Evolutionary conservation across 2,797 vertebrate species (phyloP).

Genomic region (Enteromius unitaeniatus): DNA sequence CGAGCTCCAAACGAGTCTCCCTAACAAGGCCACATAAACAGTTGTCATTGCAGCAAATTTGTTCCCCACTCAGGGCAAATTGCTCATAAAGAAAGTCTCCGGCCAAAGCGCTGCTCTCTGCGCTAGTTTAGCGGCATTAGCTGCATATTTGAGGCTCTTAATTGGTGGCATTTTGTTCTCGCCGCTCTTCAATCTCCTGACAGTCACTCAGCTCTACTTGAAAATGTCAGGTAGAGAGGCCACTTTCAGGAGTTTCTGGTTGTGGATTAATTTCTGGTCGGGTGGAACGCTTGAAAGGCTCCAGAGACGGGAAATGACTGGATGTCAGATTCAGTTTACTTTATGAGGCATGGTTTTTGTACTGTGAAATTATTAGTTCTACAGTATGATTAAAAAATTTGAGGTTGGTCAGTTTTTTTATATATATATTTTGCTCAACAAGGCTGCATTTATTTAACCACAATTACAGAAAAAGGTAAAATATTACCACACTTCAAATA

Average conservation of each 20-base stretch:
- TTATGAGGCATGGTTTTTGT: neutral
- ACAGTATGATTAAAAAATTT: neutral
- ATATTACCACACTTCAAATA: neutral
- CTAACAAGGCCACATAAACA: slow-evolving; percentile 55
- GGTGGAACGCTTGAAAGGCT: slow-evolving; percentile 48
- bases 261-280: slow-evolving; percentile 56
- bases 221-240: slow-evolving; percentile 46
- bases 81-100: slow-evolving; percentile 52
- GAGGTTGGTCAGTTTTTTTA: neutral
- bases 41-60: slow-evolving; percentile 60
- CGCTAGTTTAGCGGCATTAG: slow-evolving; percentile 53
- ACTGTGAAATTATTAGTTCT: neutral
- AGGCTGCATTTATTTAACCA: neutral
- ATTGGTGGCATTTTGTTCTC: slow-evolving; percentile 59
- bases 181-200: slow-evolving; percentile 50
- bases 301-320: neutral
- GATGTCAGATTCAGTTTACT: slow-evolving; percentile 16
- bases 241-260: slow-evolving; percentile 47
- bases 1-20: slow-evolving; percentile 44
- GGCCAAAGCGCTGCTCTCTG: slow-evolving; percentile 46
- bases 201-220: slow-evolving; percentile 51
- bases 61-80: slow-evolving; percentile 60
- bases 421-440: neutral
- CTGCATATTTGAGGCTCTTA: slow-evolving; percentile 51
- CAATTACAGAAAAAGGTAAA: neutral